phyloP scores from a whole-genome alignment of 2,888 invertebrate genomes.

The Exephanes ischioxanthus region DNA sequence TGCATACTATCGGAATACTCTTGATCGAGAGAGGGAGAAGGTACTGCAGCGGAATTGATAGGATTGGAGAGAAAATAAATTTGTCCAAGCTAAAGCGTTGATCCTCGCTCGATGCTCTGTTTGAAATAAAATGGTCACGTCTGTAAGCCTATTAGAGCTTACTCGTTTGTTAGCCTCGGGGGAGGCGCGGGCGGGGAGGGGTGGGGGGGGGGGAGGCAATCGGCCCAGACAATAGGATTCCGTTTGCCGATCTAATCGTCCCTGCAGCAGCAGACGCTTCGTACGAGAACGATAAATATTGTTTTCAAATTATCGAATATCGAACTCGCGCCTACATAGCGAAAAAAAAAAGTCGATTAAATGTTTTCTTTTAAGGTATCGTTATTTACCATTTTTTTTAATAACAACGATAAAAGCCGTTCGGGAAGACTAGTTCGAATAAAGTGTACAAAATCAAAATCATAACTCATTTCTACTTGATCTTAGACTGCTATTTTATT shows the following conservation, averaged over 20 bases:
- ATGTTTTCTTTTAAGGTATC: too few relatives aligned
- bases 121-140: slow-evolving; percentile 21
- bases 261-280: slow-evolving; percentile 1
- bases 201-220: slow-evolving; percentile 13
- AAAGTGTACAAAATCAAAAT: too few relatives aligned
- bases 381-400: too few relatives aligned
- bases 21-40: neutral
- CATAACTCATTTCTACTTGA: too few relatives aligned
- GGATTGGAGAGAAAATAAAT: slow-evolving; percentile 9
- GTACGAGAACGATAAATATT: slow-evolving; percentile 24
- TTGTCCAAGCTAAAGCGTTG: neutral
- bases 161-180: slow-evolving; percentile 26
- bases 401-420: too few relatives aligned
- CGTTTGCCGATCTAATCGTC: slow-evolving; percentile 52
- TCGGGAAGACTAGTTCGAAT: too few relatives aligned
- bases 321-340: too few relatives aligned
- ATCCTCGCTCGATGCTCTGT: slow-evolving; percentile 21
- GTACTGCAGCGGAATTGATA: neutral
- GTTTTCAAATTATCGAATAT: neutral
- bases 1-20: neutral
- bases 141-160: slow-evolving; percentile 44
- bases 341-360: too few relatives aligned
- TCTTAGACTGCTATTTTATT: too few relatives aligned
- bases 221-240: slow-evolving; percentile 57
- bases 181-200: neutral